A percentile compares a stretch with the other conserved stretches of the same genome.
Evolutionary conservation across 2,888 invertebrate genomes (phyloP).

Genomic region (Anthophora plumipes): DNA sequence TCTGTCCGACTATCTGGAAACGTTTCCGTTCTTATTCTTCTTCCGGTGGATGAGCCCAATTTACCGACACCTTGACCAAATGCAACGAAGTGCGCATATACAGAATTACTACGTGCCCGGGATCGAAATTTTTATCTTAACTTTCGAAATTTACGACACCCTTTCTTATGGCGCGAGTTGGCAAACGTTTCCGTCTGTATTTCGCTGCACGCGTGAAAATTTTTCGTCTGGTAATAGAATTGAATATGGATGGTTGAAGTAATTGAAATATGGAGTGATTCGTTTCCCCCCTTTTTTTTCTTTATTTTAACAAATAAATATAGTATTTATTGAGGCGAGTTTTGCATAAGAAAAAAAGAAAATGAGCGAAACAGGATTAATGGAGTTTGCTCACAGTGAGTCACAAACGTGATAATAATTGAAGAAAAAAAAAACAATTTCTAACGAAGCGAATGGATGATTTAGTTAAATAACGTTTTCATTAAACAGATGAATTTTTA

Average conservation of each 20-base stretch:
- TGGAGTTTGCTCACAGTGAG: background rate
- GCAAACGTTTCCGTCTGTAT: background rate
- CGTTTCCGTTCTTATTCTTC: background rate
- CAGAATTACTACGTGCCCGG: background rate
- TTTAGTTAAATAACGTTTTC: background rate
- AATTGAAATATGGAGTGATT: too few species aligned
- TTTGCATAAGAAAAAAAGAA: too few species aligned
- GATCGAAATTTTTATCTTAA: conserved; percentile 13
- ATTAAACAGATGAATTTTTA: background rate
- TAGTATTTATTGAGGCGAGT: too few species aligned
- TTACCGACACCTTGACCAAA: background rate
- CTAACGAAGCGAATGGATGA: background rate
- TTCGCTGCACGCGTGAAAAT: background rate
- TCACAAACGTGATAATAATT: background rate
- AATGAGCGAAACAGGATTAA: background rate
- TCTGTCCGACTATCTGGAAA: background rate
- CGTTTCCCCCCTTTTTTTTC: too few species aligned
- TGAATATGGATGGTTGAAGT: too few species aligned
- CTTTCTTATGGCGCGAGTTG: background rate
- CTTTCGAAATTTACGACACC: background rate
- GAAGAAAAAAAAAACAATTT: background rate
- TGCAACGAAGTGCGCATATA: background rate
- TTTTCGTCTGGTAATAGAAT: background rate
- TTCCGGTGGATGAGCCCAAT: background rate
- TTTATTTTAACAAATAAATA: background rate